A percentile compares a stretch with the other conserved stretches of the same genome.
These are phyloP conservation scores for Holotrichia oblita DNA, from an alignment of 1,140 invertebrate genomes.

Conservation along the genomic window DNA sequence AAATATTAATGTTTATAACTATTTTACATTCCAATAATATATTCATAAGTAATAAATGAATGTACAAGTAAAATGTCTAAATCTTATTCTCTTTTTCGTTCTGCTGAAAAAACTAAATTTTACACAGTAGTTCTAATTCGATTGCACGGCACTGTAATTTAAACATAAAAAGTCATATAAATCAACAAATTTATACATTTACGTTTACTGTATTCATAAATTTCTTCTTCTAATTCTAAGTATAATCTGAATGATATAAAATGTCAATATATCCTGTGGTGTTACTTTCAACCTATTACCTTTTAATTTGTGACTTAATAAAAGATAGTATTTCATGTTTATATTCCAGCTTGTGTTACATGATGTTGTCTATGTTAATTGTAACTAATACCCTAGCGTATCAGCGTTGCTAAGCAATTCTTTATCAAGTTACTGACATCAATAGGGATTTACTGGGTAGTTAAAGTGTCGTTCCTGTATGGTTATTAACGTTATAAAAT, in stretches of 20 bases:
- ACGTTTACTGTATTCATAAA: not conserved
- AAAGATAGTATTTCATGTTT: slow-evolving; percentile 17
- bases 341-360: not conserved
- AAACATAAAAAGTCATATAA: not conserved
- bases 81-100: too few species aligned
- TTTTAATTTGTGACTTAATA: slow-evolving; percentile 28
- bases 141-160: too few species aligned
- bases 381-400: slow-evolving; percentile 19
- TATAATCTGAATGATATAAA: not conserved
- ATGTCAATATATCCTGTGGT: not conserved
- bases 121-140: too few species aligned
- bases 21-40: too few species aligned
- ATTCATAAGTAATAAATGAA: too few species aligned
- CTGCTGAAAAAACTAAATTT: too few species aligned
- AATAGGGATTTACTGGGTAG: slow-evolving; percentile 3
- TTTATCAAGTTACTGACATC: slow-evolving; percentile 27
- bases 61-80: too few species aligned
- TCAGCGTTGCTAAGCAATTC: not conserved
- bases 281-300: slow-evolving; percentile 1
- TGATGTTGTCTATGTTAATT: slow-evolving; percentile 32
- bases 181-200: too few species aligned
- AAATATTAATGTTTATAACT: too few species aligned
- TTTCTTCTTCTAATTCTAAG: not conserved
- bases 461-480: not conserved
- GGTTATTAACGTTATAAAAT: slow-evolving; percentile 13